These are phyloP conservation scores for Lonchura striata DNA, from an alignment of 2,113 vertebrate species.

Conservation along the genomic window DNA sequence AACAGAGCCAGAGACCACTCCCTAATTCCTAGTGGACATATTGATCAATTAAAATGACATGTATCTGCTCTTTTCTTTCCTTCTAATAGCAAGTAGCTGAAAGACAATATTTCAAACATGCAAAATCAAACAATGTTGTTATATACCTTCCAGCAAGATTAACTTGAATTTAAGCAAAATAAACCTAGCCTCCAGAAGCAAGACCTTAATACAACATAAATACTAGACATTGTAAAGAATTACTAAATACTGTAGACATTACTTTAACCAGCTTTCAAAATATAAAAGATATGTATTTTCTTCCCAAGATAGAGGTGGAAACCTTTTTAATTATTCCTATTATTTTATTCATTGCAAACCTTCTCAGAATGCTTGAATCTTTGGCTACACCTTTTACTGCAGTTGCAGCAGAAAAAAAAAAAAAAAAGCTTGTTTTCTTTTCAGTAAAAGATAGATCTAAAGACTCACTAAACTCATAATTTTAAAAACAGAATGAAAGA, in stretches of 20 bases:
- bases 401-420: constrained; percentile 59
- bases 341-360: not conserved
- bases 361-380: not conserved
- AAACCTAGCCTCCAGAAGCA: not conserved
- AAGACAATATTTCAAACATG: constrained; percentile 44
- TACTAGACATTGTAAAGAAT: not conserved
- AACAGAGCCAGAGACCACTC: constrained; percentile 74
- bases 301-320: not conserved
- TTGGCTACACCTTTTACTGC: constrained; percentile 64
- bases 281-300: not conserved
- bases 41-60: constrained; percentile 74
- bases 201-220: constrained; percentile 19
- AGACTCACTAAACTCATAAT: constrained; percentile 8
- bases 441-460: constrained; percentile 3
- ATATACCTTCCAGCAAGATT: not conserved
- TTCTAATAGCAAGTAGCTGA: constrained; percentile 50
- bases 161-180: constrained; percentile 1
- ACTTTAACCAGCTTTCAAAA: not conserved
- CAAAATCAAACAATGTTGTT: constrained; percentile 47
- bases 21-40: constrained; percentile 77
- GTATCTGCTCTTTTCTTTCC: constrained; percentile 69
- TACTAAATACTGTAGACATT: not conserved
- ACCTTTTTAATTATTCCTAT: not conserved
- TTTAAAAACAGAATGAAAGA: not conserved
- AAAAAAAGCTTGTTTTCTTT: not conserved